phyloP scores from a whole-genome alignment of 1,140 invertebrate genomes.

The Neuroterus valhalla region DNA sequence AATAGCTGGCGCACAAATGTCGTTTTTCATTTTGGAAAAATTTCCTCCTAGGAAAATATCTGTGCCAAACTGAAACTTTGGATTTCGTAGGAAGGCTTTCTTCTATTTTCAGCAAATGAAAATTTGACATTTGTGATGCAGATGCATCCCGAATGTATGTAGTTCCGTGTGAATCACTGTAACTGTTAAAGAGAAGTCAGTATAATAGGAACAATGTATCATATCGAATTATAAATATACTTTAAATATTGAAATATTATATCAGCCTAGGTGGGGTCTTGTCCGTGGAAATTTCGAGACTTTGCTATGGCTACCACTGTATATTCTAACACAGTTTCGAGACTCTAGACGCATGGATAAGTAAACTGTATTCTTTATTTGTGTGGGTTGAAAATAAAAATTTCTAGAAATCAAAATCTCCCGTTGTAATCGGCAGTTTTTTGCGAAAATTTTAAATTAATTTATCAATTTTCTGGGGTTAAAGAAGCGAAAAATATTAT shows the following conservation, averaged over 20 bases:
- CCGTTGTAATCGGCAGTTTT: too few species aligned
- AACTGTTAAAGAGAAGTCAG: not conserved
- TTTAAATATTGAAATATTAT: slow-evolving; percentile 2
- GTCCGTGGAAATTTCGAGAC: not conserved
- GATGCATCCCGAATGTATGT: not conserved
- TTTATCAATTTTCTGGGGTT: too few species aligned
- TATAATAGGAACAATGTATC: slow-evolving; percentile 1
- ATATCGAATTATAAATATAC: slow-evolving; percentile 21
- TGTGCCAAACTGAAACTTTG: not conserved
- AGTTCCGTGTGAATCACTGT: not conserved
- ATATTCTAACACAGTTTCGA: too few species aligned
- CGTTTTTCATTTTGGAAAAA: not conserved
- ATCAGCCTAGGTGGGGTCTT: too few species aligned
- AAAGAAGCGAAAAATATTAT: too few species aligned
- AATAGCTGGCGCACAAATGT: not conserved
- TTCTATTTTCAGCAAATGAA: not conserved
- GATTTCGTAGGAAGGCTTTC: not conserved
- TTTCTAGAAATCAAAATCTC: too few species aligned
- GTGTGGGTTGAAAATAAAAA: too few species aligned
- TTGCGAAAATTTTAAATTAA: too few species aligned
- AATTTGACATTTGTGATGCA: not conserved
- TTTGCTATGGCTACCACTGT: too few species aligned
- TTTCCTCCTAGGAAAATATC: not conserved
- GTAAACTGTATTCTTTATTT: too few species aligned
- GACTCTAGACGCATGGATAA: too few species aligned